phyloP scores from a whole-genome alignment of 37 sponge, comb jelly and placozoan species.

The Mnemiopsis leidyi region DNA sequence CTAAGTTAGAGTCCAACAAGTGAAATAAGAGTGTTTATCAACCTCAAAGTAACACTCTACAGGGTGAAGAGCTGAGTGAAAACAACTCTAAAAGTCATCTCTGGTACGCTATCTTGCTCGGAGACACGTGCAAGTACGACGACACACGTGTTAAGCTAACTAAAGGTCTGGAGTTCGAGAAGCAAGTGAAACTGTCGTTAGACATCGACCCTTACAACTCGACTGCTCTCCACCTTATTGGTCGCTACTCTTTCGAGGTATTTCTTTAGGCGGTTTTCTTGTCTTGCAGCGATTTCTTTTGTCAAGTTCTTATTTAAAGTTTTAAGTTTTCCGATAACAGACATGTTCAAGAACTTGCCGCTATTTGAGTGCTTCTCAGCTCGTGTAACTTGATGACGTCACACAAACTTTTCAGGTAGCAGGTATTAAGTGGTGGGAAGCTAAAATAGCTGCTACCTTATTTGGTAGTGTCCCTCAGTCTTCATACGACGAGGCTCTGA shows the following conservation, averaged over 20 bases:
- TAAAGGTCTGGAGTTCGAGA: constrained; percentile 51
- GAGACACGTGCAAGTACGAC: constrained; percentile 56
- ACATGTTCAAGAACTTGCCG: too few relatives aligned
- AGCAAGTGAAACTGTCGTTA: constrained; percentile 6
- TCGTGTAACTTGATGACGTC: too few relatives aligned
- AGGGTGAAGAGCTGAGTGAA: constrained; percentile 33
- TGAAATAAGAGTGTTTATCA: neutral
- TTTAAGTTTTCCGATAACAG: too few relatives aligned
- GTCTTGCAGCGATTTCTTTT: too few relatives aligned
- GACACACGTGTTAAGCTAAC: constrained; percentile 22
- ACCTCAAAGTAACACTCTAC: neutral
- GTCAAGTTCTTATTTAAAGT: too few relatives aligned
- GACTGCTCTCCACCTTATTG: constrained; percentile 37
- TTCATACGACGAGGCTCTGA: constrained; percentile 42
- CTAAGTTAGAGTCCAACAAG: neutral
- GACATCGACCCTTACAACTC: constrained; percentile 41
- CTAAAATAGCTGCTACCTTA: constrained; percentile 35
- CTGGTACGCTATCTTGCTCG: constrained; percentile 58
- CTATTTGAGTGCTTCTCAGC: too few relatives aligned
- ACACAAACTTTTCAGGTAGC: constrained; percentile 40
- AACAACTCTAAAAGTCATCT: constrained; percentile 27
- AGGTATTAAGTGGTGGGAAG: constrained; percentile 64
- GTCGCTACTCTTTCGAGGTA: constrained; percentile 52
- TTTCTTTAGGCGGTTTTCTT: too few relatives aligned
- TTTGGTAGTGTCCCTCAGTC: constrained; percentile 58